Conservation (phyloP, 92 coral and sea anemone genomes). For the Umimayanthus kanabou region DNA sequence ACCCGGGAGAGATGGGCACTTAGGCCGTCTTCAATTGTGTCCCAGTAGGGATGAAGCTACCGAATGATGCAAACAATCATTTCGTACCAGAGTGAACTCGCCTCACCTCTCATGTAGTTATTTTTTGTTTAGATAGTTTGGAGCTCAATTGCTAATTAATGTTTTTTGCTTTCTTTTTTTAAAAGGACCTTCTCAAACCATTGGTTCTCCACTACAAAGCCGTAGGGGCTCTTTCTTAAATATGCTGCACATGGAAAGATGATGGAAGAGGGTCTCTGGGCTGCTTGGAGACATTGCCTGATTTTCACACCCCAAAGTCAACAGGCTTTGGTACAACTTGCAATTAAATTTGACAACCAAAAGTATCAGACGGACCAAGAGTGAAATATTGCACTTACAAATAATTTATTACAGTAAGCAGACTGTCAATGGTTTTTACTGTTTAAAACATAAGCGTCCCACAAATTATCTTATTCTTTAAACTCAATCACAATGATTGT, state of each 20-base stretch:
- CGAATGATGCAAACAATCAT: not conserved
- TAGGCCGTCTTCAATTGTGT: not conserved
- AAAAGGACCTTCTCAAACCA: slow-evolving; percentile 63
- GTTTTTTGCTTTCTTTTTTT: not conserved
- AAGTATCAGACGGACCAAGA: too few species aligned
- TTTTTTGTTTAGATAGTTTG: too few species aligned
- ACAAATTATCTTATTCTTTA: not conserved
- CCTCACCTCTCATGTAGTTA: not conserved
- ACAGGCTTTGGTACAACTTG: too few species aligned
- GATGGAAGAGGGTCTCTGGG: too few species aligned
- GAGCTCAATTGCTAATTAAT: not conserved
- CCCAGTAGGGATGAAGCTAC: not conserved
- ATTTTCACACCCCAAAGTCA: too few species aligned
- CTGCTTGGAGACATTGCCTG: too few species aligned
- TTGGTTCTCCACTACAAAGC: slow-evolving; percentile 70
- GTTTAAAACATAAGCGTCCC: too few species aligned
- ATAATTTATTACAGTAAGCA: too few species aligned
- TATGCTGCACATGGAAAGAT: not conserved
- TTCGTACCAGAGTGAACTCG: not conserved
- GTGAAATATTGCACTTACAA: too few species aligned
- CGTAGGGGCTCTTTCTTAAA: slow-evolving; percentile 35
- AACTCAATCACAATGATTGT: not conserved
- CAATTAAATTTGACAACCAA: too few species aligned
- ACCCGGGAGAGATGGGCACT: too few species aligned
- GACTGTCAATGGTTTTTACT: too few species aligned